These are phyloP conservation scores for roundworm (Caenorhabditis elegans) DNA, from an alignment of 1,140 invertebrate species.

Conservation along the genomic window DNA sequence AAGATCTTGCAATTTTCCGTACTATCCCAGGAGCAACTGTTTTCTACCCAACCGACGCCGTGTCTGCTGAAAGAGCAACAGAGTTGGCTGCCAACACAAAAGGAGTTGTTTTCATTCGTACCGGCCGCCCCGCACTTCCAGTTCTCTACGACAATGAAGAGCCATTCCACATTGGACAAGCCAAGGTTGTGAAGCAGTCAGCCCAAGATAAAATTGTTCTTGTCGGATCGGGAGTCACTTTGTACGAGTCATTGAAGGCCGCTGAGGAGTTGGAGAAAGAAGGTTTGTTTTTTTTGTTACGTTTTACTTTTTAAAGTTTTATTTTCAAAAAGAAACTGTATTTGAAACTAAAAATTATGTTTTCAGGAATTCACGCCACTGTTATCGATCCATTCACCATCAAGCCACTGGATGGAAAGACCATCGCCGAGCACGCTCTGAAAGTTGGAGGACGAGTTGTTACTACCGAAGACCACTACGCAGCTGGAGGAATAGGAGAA, in stretches of 20 bases:
- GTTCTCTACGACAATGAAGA: conserved; percentile 87
- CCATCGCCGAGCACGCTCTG: conserved; percentile 78
- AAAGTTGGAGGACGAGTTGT: conserved; percentile 80
- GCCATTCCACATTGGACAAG: conserved; percentile 75
- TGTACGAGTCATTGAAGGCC: conserved; percentile 85
- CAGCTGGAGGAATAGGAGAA: conserved; percentile 89
- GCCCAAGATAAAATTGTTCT: conserved; percentile 78
- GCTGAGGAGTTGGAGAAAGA: conserved; percentile 76
- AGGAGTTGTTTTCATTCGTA: conserved; percentile 93
- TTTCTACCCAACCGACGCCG: conserved; percentile 95
- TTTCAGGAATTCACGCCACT: conserved; percentile 51
- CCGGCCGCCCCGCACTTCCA: conserved; percentile 84
- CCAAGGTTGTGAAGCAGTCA: conserved; percentile 74
- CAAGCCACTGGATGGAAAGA: conserved; percentile 84
- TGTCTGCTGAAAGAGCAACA: conserved; percentile 85
- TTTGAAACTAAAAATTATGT: neutral
- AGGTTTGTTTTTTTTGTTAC: conserved; percentile 26
- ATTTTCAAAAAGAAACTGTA: no score
- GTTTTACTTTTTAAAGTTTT: no score
- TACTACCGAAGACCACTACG: conserved; percentile 96
- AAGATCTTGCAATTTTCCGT: conserved; percentile 94
- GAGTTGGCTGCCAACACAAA: conserved; percentile 87
- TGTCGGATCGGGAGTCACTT: conserved; percentile 87
- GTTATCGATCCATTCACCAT: conserved; percentile 70
- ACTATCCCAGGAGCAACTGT: conserved; percentile 86